Percentiles rank a stretch among this genome's conserved stretches.
phyloP scores from a whole-genome alignment of 2,888 invertebrate species.

The Callyntrura guangdongensis region DNA sequence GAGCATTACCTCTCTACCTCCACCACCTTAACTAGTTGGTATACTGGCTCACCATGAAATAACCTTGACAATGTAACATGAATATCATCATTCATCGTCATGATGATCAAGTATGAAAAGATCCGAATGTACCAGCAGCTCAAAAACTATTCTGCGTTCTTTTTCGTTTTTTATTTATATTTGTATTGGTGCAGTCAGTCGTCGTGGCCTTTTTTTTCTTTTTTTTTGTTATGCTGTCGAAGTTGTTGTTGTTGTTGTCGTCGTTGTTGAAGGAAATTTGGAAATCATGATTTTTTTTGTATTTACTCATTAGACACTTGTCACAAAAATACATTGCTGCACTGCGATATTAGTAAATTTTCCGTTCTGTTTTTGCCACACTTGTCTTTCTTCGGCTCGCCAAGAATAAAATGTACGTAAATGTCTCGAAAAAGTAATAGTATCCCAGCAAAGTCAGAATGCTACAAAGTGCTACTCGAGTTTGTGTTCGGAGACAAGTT shows the following conservation, averaged over 20 bases:
- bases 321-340: slow-evolving; percentile 50
- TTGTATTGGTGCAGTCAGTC: slow-evolving; percentile 29
- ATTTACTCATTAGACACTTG: slow-evolving; percentile 64
- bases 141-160: not conserved
- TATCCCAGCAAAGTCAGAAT: not conserved
- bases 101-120: slow-evolving; percentile 18
- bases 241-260: slow-evolving; percentile 17
- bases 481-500: not conserved
- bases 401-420: not conserved
- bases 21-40: not conserved
- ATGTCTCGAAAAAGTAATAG: not conserved
- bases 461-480: not conserved
- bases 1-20: not conserved
- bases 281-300: slow-evolving; percentile 66
- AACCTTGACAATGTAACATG: slow-evolving; percentile 72
- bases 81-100: not conserved
- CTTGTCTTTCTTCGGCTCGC: not conserved
- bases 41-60: slow-evolving; percentile 55
- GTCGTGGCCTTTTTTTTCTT: not conserved
- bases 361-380: not conserved
- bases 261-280: slow-evolving; percentile 64
- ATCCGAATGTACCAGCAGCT: slow-evolving; percentile 19
- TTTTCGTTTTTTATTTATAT: slow-evolving; percentile 14
- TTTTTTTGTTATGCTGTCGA: not conserved
- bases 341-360: slow-evolving; percentile 9